Percentiles rank a stretch among this genome's conserved stretches.
Conservation (phyloP, 2,113 vertebrate species). For the Anthoscopus minutus region DNA sequence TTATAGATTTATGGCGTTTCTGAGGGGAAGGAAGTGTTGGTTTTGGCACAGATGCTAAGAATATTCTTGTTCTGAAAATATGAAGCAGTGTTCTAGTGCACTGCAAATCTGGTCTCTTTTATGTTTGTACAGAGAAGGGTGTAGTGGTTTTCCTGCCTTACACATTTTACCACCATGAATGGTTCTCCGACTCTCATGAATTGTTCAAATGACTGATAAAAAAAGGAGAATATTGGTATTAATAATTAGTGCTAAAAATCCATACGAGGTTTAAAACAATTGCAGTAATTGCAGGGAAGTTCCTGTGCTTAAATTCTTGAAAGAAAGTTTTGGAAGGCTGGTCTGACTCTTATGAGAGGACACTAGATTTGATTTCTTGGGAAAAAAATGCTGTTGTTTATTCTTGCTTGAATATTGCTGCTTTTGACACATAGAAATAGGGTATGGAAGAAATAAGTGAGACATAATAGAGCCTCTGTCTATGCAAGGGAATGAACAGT, state of each 20-base stretch:
- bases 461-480: background rate
- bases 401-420: background rate
- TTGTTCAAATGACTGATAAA: background rate
- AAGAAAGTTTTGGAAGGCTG: background rate
- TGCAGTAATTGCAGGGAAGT: background rate
- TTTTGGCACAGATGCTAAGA: conserved; percentile 29
- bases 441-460: background rate
- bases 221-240: background rate
- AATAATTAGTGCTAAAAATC: background rate
- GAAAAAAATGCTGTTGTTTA: background rate
- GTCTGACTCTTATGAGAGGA: background rate
- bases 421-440: background rate
- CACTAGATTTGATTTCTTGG: background rate
- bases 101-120: background rate
- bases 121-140: background rate
- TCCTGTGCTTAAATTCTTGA: background rate
- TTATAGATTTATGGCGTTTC: conserved; percentile 25
- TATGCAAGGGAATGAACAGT: background rate
- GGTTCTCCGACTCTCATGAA: background rate
- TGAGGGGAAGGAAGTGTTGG: conserved; percentile 34
- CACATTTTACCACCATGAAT: background rate
- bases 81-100: background rate
- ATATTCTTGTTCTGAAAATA: conserved; percentile 42
- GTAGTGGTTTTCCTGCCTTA: background rate
- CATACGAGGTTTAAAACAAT: background rate